Evolutionary conservation across 2,797 vertebrate species (phyloP).

Genomic region (Mionectes olivaceus): DNA sequence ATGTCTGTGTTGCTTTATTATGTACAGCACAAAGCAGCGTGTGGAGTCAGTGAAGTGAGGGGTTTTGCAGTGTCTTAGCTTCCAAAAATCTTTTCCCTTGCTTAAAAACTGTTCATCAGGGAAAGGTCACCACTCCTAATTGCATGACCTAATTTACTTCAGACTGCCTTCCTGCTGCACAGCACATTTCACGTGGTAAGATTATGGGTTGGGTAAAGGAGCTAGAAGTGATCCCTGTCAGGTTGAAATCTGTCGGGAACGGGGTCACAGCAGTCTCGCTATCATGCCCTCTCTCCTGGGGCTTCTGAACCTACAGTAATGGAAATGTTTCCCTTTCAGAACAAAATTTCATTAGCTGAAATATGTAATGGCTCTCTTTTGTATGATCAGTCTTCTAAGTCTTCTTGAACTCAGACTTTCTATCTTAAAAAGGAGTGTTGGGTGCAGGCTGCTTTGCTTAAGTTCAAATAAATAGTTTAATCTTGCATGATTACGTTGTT

Average conservation of each 20-base stretch:
- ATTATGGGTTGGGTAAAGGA: background rate
- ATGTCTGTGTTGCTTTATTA: background rate
- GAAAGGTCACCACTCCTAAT: background rate
- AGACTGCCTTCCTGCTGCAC: background rate
- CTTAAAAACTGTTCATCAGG: background rate
- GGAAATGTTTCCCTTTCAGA: background rate
- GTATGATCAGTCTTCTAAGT: background rate
- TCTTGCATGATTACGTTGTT: background rate
- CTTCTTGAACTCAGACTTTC: background rate
- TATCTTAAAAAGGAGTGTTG: background rate
- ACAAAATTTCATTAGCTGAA: slow-evolving; percentile 7
- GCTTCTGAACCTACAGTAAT: background rate
- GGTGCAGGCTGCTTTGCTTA: background rate
- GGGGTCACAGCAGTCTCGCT: accelerated
- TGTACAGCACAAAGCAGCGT: background rate
- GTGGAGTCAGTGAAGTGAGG: background rate
- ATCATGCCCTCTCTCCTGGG: background rate
- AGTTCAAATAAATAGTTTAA: background rate
- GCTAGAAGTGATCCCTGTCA: background rate
- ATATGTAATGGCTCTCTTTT: background rate
- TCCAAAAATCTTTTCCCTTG: background rate
- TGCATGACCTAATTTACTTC: background rate
- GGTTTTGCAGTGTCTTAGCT: background rate
- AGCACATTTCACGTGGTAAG: background rate
- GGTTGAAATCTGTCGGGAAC: background rate